Conservation (phyloP, 2,797 vertebrate species). For the Argyrosomus regius region DNA sequence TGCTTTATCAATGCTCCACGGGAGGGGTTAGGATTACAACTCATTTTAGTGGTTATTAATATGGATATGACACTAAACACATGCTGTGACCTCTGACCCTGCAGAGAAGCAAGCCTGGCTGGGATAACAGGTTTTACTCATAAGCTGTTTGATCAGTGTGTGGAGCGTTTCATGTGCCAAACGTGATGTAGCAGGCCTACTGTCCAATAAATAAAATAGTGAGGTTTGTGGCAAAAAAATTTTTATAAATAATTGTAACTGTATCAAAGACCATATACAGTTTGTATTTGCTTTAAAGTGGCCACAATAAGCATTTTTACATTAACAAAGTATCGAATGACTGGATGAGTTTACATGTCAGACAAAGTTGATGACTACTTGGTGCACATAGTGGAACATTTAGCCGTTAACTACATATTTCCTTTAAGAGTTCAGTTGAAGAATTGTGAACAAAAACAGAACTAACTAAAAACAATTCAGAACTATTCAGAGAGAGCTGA, state of each 20-base stretch:
- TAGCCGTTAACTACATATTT: too few relatives aligned
- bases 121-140: neutral
- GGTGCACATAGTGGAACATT: neutral
- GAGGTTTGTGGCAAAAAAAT: neutral
- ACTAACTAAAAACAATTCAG: neutral
- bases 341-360: neutral
- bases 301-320: too few relatives aligned
- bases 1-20: slow-evolving; percentile 7
- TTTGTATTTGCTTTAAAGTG: neutral
- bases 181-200: neutral
- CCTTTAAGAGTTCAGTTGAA: too few relatives aligned
- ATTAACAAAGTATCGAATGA: neutral
- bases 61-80: slow-evolving; percentile 24
- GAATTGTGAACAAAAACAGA: neutral
- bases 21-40: slow-evolving; percentile 21
- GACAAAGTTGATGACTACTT: neutral
- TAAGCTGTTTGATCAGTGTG: slow-evolving; percentile 36
- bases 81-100: slow-evolving; percentile 14
- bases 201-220: neutral
- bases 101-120: too few relatives aligned
- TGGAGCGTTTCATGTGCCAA: neutral
- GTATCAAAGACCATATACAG: neutral
- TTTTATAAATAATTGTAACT: neutral
- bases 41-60: slow-evolving; percentile 41
- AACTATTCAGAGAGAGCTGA: neutral